Percentiles rank a stretch among this genome's conserved stretches.
Conservation (phyloP, 2,113 vertebrate genomes). For the Lepisosteus oculatus region DNA sequence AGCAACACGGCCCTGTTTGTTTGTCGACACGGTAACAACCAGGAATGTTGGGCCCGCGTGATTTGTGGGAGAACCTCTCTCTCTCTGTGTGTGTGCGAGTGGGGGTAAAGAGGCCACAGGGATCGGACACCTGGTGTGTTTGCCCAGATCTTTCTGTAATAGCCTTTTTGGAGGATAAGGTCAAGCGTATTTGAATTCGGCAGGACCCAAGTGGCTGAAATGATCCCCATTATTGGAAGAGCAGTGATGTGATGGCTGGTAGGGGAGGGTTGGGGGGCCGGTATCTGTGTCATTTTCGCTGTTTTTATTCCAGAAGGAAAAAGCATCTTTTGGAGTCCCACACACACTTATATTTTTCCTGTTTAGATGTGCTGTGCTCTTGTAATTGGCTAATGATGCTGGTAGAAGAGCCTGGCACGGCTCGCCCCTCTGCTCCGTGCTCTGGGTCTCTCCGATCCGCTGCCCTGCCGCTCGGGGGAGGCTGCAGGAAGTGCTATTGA, state of each 20-base stretch:
- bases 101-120: background rate
- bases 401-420: no score
- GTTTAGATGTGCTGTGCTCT: no score
- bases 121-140: background rate
- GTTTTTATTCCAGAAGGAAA: no score
- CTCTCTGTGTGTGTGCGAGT: background rate
- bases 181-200: background rate
- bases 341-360: no score
- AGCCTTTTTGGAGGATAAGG: background rate
- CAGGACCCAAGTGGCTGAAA: background rate
- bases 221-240: no score
- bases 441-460: no score
- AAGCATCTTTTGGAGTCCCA: no score
- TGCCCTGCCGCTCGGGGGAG: background rate
- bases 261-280: no score
- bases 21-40: slow-evolving; percentile 10
- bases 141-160: slow-evolving; percentile 3
- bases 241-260: no score
- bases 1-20: background rate
- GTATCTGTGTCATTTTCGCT: no score
- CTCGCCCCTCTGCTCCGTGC: no score
- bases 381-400: no score
- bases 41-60: background rate
- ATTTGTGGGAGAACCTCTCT: background rate
- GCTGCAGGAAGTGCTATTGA: slow-evolving; percentile 26